phyloP scores from a whole-genome alignment of 2,888 invertebrate species.

The Netelia melanura region DNA sequence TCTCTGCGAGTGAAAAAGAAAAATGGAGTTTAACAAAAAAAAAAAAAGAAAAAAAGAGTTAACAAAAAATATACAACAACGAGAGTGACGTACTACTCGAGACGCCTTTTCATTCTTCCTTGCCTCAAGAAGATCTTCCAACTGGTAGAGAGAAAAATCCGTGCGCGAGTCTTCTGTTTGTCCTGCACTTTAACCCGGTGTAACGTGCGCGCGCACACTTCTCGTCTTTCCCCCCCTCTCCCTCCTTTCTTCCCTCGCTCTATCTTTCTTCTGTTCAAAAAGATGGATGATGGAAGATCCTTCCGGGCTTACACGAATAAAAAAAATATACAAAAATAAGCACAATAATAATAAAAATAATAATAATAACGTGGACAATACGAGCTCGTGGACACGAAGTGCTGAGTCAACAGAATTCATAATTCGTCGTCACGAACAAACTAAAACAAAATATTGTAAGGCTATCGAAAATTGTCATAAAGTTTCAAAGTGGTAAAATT shows the following conservation, averaged over 20 bases:
- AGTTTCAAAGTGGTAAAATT: no score
- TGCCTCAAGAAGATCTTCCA: slow-evolving; percentile 28
- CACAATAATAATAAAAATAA: background rate
- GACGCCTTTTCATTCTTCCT: slow-evolving; percentile 59
- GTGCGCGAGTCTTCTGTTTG: slow-evolving; percentile 61
- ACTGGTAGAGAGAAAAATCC: slow-evolving; percentile 41
- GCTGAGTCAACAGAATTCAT: slow-evolving; percentile 50
- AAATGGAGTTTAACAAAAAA: background rate
- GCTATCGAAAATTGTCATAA: background rate
- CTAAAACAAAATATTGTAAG: background rate
- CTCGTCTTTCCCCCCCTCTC: slow-evolving; percentile 11
- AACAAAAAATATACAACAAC: slow-evolving; percentile 24
- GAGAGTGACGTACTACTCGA: slow-evolving; percentile 55
- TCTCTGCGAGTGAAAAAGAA: slow-evolving; percentile 26
- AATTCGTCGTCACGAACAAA: slow-evolving; percentile 10
- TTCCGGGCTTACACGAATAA: slow-evolving; percentile 38
- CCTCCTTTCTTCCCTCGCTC: background rate
- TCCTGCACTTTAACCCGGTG: slow-evolving; percentile 62
- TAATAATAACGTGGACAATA: slow-evolving; percentile 1
- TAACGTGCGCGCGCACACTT: slow-evolving; percentile 27
- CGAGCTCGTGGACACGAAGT: slow-evolving; percentile 24
- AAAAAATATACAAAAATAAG: slow-evolving; percentile 6
- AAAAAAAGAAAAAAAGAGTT: background rate
- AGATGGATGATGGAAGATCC: slow-evolving; percentile 26
- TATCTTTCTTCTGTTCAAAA: background rate